Base-by-base conservation (phyloP, 2,888 invertebrate genomes). In the Drosophila algonquin region DNA sequence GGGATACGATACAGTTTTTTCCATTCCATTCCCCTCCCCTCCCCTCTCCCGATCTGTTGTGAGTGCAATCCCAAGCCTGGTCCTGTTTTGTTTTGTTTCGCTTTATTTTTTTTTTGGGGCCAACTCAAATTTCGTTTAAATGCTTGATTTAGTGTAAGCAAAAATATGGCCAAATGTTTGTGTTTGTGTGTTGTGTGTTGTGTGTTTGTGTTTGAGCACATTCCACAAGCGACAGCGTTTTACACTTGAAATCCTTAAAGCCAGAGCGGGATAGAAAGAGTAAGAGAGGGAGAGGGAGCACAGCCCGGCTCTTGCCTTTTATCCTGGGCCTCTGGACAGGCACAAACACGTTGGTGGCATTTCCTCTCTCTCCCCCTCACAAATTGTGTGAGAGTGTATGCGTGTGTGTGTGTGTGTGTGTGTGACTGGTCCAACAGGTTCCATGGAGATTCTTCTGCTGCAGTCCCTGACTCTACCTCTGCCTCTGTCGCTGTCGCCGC, bases 341-440 rank as follows among this genome's bases (percentile, higher is more conserved):
- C 75, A 75, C 70, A 81, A 85, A 86, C 85, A 86, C 89, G 85
- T 86, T 86, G 85, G 85, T 86, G 85, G 85, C 89, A 88, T 86
- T 86, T n/a, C 40, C 40, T 40, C 40, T 40, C 40, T 40, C 40
- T 40, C 40, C 40, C 40, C n/a, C n/a, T 6, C 27, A 21, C 47
- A 48, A 40, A 56, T 51, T 30, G 35, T 45, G 18, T 3, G 27
- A 21, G 47, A 52, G 63, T 64, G 24, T 24, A 24, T 24, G 24
- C 0, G 3, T 24, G 62, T 73, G n/a, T n/a, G n/a, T n/a, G 64
- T 68, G 56, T 73, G 75, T 61, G 64, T 77, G 58, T 73, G 76
- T 72, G 73, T 70, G 80, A 81, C 88, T 89, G 90, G 88, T 89
- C 90, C 89, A 89, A 89, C 88, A 89, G 88, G 88, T 89, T 89